Conservation (phyloP, 2,113 vertebrate species). For the Platysternon megacephalum region DNA sequence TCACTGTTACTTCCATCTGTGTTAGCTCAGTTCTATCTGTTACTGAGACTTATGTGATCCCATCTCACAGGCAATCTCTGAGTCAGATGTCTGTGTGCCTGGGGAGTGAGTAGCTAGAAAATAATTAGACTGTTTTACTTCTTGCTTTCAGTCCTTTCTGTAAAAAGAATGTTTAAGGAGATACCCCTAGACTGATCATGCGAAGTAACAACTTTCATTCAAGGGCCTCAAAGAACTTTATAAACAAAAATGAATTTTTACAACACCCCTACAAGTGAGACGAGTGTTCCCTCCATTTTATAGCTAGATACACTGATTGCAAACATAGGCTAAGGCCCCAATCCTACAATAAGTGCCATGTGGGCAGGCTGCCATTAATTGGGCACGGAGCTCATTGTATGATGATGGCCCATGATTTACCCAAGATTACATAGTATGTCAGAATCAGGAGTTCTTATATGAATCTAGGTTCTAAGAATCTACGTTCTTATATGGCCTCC, state of each 20-base stretch:
- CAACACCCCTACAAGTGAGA: not conserved
- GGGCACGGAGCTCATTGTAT: accelerated
- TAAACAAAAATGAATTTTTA: not conserved
- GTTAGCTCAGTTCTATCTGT: not conserved
- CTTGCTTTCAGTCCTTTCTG: slow-evolving; percentile 39
- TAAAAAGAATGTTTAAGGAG: not conserved
- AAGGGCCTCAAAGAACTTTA: not conserved
- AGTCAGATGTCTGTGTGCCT: not conserved
- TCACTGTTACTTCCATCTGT: not conserved
- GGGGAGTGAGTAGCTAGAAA: slow-evolving; percentile 46
- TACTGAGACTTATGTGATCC: not conserved
- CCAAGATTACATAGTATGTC: not conserved
- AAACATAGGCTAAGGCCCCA: not conserved
- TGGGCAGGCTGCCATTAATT: not conserved
- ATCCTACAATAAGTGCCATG: not conserved
- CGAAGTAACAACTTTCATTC: not conserved
- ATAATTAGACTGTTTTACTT: slow-evolving; percentile 42
- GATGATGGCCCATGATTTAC: not conserved
- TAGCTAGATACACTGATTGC: not conserved
- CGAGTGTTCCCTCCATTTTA: not conserved
- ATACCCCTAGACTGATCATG: not conserved
- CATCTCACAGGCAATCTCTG: not conserved
- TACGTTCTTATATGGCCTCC: not conserved
- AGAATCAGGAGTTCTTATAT: not conserved
- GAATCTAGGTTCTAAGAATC: no score